Base-by-base conservation (phyloP, 2,113 vertebrate species). In the Eleginops maclovinus region DNA sequence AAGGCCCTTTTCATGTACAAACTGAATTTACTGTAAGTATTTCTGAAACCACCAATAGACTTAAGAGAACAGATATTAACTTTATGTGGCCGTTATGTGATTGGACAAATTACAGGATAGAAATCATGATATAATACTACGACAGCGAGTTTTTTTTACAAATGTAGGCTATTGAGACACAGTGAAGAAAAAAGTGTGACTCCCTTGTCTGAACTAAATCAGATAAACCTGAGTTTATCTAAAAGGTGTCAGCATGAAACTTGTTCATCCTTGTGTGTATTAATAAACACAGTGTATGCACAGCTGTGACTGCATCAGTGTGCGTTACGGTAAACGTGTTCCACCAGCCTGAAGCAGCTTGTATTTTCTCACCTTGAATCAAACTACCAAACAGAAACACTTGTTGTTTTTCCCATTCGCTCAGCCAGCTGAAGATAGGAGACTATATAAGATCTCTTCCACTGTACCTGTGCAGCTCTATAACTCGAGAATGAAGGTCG, bases 361-460 rank as follows among this genome's bases (percentile, higher is more conserved):
- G 53, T 43, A 19, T 60, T 53, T 79, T 79, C 68, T 56, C 76
- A 79, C 62, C 46, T 73, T 46, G 24, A 46, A n/a, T 65, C 36
- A 67, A 26, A 19, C 21, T 60, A 15, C 17, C 69, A 73, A 60
- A 51, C 7, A 19, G 3, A 60, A 46, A 50, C 67, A 59, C 8
- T 3, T 69, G 64, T 22, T 50, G 31, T 28, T 65, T 64, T 76
- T 76, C 53, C n/a, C 72, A 71, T 65, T 71, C 11, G 0, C 31
- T 43, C 28, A 64, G 22, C 59, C 51, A 51, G 50, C 21, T 31
- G 41, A 50, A 15, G 31, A 43, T 46, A 44, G 65, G 31, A 53
- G 36, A 22, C 31, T 19, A 46, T 46, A 49, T 62, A 67, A 59
- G 41, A 53, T n/a, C 51, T 59, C 36, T 26, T 3, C 31, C 19